Evolutionary conservation across 2,113 vertebrate species (phyloP).

Genomic region (Pogona vitticeps): DNA sequence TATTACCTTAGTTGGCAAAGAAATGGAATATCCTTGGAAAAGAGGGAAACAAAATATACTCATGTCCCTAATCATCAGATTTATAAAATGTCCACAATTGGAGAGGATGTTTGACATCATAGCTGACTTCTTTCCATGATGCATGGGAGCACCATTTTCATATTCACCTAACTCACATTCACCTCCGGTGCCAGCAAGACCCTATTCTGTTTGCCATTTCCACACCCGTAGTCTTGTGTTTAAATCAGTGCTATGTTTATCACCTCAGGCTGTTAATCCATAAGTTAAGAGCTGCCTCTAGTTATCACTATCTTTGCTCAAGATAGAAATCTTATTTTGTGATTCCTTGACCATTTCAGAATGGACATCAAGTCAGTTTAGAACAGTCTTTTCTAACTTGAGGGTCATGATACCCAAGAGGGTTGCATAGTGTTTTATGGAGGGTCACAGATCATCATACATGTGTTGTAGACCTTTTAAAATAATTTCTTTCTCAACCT

Average conservation of each 20-base stretch:
- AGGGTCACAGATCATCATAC: no score
- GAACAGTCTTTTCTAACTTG: no score
- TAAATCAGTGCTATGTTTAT: background rate
- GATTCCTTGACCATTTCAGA: background rate
- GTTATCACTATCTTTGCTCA: background rate
- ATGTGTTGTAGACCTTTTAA: no score
- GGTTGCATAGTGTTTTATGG: no score
- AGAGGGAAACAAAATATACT: background rate
- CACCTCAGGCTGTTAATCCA: background rate
- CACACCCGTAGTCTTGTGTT: background rate
- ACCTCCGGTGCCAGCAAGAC: background rate
- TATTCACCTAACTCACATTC: background rate
- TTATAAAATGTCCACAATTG: background rate
- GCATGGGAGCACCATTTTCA: background rate
- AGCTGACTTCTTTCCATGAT: background rate
- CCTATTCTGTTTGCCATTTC: background rate
- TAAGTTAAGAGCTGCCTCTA: background rate
- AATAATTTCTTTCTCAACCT: no score
- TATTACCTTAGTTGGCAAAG: background rate
- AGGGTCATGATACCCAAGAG: no score
- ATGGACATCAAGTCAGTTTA: background rate
- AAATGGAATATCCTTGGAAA: background rate
- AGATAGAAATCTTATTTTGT: background rate
- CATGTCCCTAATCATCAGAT: background rate
- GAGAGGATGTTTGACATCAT: background rate